Base-by-base conservation (phyloP, 2,797 vertebrate genomes). In the Coregonus sp. region DNA sequence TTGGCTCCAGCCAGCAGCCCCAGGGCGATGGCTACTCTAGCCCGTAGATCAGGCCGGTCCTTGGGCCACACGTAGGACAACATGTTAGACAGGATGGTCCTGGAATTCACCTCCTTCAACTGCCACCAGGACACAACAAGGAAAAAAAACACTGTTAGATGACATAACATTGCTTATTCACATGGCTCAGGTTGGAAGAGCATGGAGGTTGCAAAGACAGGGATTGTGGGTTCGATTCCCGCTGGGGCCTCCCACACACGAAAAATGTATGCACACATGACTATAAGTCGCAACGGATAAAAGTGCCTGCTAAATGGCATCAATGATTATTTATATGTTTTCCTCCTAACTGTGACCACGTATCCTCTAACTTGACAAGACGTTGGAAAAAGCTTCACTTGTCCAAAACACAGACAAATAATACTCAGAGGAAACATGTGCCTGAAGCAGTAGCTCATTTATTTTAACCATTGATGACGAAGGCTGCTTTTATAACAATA, bases 1-100 rank as follows among this genome's bases (percentile, higher is more conserved):
- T 99, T 99, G 76, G 98, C 95, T 86, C 94, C 93, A 65, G 94
- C 97, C 35, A 99, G 94, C 77, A 99, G 94, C 54, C 95, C 94
- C 70, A 99, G 90, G 12, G 98, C 96, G 69, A 98, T 67, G 77
- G 91, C 96, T 16, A 99, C 98, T 84, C 98, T 95, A 70, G 96
- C 95, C 15, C 97, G 91, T 12, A 99, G 93, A 90, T 99, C 98
- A 7, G 98, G 98, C 83, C 97, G 92, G 82, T 99, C 96, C 78
- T 95, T 96, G 72, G 98, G 98, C 98, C 98, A 99, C 79, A 99
- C 97, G 0, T 99, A 98, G 4, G 96, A 94, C 78, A 98, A 82
- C 98, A 99, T 99, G 0, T 96, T 97, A 85, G 91, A 92, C 72
- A 99, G 87, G 84, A 99, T 99, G 89, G 94, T 94, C 63, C 86